A percentile compares a stretch with the other conserved stretches of the same genome.
phyloP scores from a whole-genome alignment of 2,888 invertebrate genomes.

The Cosmorhoe ocellata region DNA sequence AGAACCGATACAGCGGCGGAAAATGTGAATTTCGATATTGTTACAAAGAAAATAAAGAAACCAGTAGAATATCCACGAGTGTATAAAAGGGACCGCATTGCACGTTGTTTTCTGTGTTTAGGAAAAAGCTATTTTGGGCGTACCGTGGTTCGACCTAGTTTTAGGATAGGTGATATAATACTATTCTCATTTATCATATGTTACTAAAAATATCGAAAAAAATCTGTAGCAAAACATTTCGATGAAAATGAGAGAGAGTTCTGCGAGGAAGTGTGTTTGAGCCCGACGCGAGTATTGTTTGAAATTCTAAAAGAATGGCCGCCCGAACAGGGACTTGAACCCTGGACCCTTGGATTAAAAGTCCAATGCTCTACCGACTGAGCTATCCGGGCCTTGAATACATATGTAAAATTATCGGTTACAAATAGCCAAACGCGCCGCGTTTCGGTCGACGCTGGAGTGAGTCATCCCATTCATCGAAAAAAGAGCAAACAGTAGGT shows the following conservation, averaged over 20 bases:
- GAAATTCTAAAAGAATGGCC: constrained; percentile 39
- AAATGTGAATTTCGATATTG: constrained; percentile 24
- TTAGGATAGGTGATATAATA: too few species aligned
- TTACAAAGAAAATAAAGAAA: constrained; percentile 6
- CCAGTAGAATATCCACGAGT: too few species aligned
- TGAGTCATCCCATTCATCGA: constrained; percentile 14
- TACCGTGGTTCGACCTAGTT: too few species aligned
- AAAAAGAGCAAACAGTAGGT: constrained; percentile 1
- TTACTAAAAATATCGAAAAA: too few species aligned
- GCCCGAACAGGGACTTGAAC: constrained; percentile 90
- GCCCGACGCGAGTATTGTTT: too few species aligned
- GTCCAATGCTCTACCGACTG: constrained; percentile 90
- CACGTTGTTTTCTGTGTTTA: too few species aligned
- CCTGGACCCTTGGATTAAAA: constrained; percentile 91
- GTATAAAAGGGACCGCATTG: too few species aligned
- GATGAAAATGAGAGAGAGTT: too few species aligned
- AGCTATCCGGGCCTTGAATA: constrained; percentile 84
- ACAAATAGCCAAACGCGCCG: constrained; percentile 1
- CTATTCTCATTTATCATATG: too few species aligned
- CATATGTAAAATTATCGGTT: neutral
- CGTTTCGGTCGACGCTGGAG: neutral
- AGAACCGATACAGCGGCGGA: constrained; percentile 24
- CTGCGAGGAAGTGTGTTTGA: too few species aligned
- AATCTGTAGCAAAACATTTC: too few species aligned
- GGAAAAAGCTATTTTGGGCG: too few species aligned